These are phyloP conservation scores for Caloenas nicobarica DNA, from an alignment of 2,113 vertebrate species.

Conservation along the genomic window DNA sequence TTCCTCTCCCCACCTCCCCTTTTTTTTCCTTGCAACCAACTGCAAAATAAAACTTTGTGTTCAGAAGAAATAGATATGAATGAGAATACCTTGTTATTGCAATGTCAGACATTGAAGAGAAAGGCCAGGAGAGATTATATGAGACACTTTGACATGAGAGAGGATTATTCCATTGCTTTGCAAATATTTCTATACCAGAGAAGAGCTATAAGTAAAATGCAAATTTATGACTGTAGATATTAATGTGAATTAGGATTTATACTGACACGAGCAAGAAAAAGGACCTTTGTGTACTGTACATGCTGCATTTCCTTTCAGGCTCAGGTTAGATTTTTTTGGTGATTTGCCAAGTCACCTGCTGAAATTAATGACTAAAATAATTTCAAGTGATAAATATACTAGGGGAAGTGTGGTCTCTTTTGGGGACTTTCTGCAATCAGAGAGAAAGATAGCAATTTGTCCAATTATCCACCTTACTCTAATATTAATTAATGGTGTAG, in stretches of 20 bases:
- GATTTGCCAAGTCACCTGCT: neutral
- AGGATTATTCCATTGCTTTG: neutral
- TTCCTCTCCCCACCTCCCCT: accelerated
- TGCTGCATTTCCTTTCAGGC: neutral
- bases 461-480: neutral
- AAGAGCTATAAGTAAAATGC: neutral
- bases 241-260: neutral
- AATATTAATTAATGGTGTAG: neutral
- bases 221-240: neutral
- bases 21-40: neutral
- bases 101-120: neutral
- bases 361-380: neutral
- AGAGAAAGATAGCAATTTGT: neutral
- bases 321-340: neutral
- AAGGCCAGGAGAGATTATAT: neutral
- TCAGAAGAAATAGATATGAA: neutral
- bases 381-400: neutral
- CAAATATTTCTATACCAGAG: neutral
- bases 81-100: neutral
- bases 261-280: neutral
- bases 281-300: neutral
- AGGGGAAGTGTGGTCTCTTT: neutral
- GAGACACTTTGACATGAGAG: neutral
- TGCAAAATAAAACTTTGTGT: neutral
- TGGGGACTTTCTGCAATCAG: neutral